A percentile compares a stretch with the other conserved stretches of the same genome.
These are phyloP conservation scores for Myotis davidii DNA, from an alignment of 2,113 vertebrate genomes.

Conservation along the genomic window DNA sequence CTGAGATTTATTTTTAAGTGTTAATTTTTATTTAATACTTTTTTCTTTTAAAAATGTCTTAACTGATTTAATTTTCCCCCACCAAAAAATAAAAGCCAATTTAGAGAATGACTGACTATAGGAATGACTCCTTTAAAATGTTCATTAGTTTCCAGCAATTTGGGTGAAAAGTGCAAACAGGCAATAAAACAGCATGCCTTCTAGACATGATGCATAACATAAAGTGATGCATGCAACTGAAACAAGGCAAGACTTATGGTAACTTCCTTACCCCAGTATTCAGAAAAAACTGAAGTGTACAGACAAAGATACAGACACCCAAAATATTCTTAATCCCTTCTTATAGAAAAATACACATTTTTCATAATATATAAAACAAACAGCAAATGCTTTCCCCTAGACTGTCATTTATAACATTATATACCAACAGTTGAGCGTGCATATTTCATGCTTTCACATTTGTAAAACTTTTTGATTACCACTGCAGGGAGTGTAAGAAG, in stretches of 20 bases:
- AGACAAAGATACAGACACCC: slow-evolving; percentile 83
- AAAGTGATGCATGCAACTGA: slow-evolving; percentile 71
- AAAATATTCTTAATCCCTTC: slow-evolving; percentile 83
- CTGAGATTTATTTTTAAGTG: slow-evolving; percentile 45
- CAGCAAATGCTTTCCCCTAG: slow-evolving; percentile 47
- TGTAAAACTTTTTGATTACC: slow-evolving; percentile 74
- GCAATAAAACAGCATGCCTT: slow-evolving; percentile 77
- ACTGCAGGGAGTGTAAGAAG: slow-evolving; percentile 55
- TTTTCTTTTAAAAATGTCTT: slow-evolving; percentile 34
- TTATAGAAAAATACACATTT: slow-evolving; percentile 73
- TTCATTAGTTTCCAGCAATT: slow-evolving; percentile 70
- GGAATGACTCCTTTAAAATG: slow-evolving; percentile 70
- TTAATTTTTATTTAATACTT: slow-evolving; percentile 20
- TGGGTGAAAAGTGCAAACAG: slow-evolving; percentile 66
- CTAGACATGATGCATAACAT: slow-evolving; percentile 56
- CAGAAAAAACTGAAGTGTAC: slow-evolving; percentile 83
- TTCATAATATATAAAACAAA: slow-evolving; percentile 77
- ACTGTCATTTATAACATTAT: slow-evolving; percentile 57
- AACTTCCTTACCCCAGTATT: slow-evolving; percentile 82
- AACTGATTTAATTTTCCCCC: neutral
- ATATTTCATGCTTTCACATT: slow-evolving; percentile 69
- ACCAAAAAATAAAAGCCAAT: neutral
- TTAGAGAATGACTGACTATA: slow-evolving; percentile 61
- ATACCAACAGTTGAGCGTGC: slow-evolving; percentile 52
- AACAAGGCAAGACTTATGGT: slow-evolving; percentile 76